Percentiles rank a stretch among this genome's conserved stretches.
Evolutionary conservation across 2,888 invertebrate genomes (phyloP).

Genomic region (Ophion slaviceki): DNA sequence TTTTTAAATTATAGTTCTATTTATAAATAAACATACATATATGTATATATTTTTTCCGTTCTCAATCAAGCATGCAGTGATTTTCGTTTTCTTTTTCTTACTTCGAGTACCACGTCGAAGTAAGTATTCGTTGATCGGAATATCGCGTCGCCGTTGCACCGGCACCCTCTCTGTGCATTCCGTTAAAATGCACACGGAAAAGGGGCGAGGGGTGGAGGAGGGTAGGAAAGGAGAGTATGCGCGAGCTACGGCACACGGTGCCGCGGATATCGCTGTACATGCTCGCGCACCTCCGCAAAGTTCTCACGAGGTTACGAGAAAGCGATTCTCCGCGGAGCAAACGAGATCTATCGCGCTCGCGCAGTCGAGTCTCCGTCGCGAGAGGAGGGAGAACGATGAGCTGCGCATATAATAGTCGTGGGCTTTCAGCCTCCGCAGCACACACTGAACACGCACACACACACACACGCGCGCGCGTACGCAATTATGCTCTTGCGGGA

Average conservation of each 20-base stretch:
- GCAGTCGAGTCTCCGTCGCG: conserved; percentile 26
- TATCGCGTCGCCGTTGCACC: conserved; percentile 60
- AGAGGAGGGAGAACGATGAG: conserved; percentile 62
- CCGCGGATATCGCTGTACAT: conserved; percentile 60
- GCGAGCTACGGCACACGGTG: conserved; percentile 37
- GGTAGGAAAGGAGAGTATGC: conserved; percentile 6
- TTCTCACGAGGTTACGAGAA: conserved; percentile 83
- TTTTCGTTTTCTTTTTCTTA: conserved; percentile 3
- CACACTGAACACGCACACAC: conserved; percentile 1
- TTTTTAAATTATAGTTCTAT: no score
- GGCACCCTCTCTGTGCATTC: conserved; percentile 62
- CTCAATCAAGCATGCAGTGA: conserved; percentile 35
- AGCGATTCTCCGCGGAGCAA: conserved; percentile 72
- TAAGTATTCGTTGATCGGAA: conserved; percentile 59
- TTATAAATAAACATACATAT: no score
- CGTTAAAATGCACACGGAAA: conserved; percentile 35
- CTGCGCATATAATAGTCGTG: conserved; percentile 31
- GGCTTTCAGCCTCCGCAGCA: background rate
- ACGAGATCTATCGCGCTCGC: conserved; percentile 60
- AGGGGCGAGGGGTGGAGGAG: conserved; percentile 1
- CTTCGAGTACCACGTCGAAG: conserved; percentile 52
- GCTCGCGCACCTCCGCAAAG: conserved; percentile 66
- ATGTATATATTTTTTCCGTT: background rate
- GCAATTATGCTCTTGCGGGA: background rate
- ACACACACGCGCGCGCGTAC: background rate